phyloP scores from a whole-genome alignment of 2,797 vertebrate species.

The Pseudopleuronectes americanus region DNA sequence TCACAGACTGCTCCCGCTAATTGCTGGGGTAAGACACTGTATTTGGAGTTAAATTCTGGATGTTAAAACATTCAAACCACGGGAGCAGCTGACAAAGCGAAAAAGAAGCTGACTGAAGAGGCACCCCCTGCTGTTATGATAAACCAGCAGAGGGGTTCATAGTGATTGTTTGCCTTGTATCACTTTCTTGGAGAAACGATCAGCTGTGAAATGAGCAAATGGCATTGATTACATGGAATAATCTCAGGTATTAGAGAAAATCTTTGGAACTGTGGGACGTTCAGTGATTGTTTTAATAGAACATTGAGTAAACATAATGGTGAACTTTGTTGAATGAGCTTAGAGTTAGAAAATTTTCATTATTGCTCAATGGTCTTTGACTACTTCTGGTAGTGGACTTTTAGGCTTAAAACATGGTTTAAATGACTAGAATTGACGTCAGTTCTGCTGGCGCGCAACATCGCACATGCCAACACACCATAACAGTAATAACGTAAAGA shows the following conservation, averaged over 20 bases:
- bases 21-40: slow-evolving; percentile 15
- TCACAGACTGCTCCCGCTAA: slow-evolving; percentile 8
- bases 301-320: no score
- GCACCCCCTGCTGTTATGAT: slow-evolving; percentile 14
- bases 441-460: no score
- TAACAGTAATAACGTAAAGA: no score
- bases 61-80: slow-evolving; percentile 34
- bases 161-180: slow-evolving; percentile 14
- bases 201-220: neutral
- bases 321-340: no score
- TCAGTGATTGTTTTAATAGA: neutral
- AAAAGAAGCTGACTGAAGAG: slow-evolving; percentile 28
- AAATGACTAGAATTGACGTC: no score
- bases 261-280: neutral
- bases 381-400: no score
- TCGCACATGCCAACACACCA: no score
- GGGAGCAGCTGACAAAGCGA: slow-evolving; percentile 32
- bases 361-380: neutral
- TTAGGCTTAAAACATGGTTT: no score
- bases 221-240: neutral
- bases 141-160: slow-evolving; percentile 4
- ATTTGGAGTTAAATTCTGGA: slow-evolving; percentile 26
- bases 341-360: no score
- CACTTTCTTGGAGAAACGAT: slow-evolving; percentile 14
- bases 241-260: neutral